Base-by-base conservation (phyloP, 2,797 vertebrate genomes). In the Characodon lateralis region DNA sequence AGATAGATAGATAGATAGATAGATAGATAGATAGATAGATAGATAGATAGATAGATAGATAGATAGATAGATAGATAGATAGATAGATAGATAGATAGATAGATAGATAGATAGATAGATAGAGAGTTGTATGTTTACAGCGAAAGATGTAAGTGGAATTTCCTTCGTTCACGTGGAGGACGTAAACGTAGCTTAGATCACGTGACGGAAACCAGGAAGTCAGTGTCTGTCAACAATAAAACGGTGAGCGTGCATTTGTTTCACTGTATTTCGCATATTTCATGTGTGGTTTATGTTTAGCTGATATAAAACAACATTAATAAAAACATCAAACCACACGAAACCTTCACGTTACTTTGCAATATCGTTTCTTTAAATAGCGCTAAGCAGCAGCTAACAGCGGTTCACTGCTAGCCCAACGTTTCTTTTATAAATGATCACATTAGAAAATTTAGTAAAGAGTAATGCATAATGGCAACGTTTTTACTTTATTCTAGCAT, bases 181-280 rank as follows among this genome's bases (percentile, higher is more conserved):
- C 0, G 1, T 75, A 61, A 91, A 91, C 77, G 86, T 68, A 1
- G 18, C 87, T 1, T 0, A 6, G 1, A 75, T 39, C 93, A 95
- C 87, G 90, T 95, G 94, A 92, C 82, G 10, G 3, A 31, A 85
- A 71, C 56, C 86, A 81, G 93, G 94, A 95, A 94, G 83, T 71
- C 39, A 48, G 0, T 12, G 35, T 78, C 8, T 82, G 83, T 90
- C 82, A 89, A 91, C 88, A 93, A 77, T 61, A 77, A 56, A 77
- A 79, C n/a, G 86, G 93, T 95, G 89, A 93, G 92, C 87, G 63
- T 81, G 91, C 89, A 61, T 2, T 82, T 85, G 24, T 74, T 73
- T 75, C 0, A 9, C 0, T 1, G 18, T 35, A 78, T 1, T 18
- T 1, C 28, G n/a, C 28, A 5, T 1, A 28, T 68, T 0, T 41